Evolutionary conservation across 1,140 invertebrate species (phyloP), one percentile per base, ranked within the genome.

Genomic region (Platyscapa corneri): DNA sequence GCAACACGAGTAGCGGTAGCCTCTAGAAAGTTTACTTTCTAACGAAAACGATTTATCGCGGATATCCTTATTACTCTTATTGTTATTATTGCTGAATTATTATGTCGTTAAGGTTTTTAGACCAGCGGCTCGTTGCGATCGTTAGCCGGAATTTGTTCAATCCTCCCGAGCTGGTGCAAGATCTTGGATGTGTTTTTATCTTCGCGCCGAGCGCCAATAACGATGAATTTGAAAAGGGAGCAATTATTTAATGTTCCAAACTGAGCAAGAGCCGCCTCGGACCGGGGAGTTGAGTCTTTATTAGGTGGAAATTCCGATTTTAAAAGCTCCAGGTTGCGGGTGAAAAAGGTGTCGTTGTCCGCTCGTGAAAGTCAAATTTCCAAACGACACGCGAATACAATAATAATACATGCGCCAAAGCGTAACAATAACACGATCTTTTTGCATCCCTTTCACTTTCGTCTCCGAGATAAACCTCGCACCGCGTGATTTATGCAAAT

Each of bases 361-460:
- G 18, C 27, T 65, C n/a, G 30, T 56, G 53, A 65, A 32, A n/a
- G 23, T 16, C 8, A 65, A 32, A 65, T 65, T 65, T 32, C 30
- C 64, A 27, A 32, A 30, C 10, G 30, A 70, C 12, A 60, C 27
- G 27, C 3, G 10, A 32, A 34, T 16, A 34, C 12, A 70, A 37
- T 16, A 70, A 70, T 34, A 70, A 37, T 12, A 34, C 65, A 6
- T 53, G 16, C 65, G 2, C 20, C 10, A 3, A 60, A 60, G 10
- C 65, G 20, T 49, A 37, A 56, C 0, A n/a, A 80, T 80, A n/a
- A 46, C 27, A 37, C 64, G 67, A 72, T 75, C 10, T 83, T 53
- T 70, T 67, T 46, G 16, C 39, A 53, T 83, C 74, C 82, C 82
- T 83, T 83, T 83, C 82, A 77, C 82, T 83, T 83, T 83, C 74